These are phyloP conservation scores for Protodeltote pygarga DNA, from an alignment of 2,888 invertebrate genomes.

Conservation along the genomic window DNA sequence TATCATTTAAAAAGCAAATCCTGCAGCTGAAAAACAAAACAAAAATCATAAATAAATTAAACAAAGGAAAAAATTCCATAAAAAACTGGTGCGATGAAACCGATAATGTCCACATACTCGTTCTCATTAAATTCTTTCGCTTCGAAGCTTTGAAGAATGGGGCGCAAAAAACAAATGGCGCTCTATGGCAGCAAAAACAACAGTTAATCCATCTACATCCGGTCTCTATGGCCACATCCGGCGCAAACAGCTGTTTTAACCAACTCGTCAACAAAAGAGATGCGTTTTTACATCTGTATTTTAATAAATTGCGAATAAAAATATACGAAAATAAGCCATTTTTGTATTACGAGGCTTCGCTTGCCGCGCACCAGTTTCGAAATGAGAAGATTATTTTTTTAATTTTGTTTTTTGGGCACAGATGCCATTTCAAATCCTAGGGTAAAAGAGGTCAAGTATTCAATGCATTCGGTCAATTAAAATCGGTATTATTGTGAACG, in stretches of 20 bases:
- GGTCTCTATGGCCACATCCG: conserved; percentile 43
- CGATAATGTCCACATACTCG: conserved; percentile 8
- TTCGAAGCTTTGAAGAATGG: conserved; percentile 14
- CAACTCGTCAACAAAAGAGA: conserved; percentile 23
- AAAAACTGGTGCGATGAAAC: conserved; percentile 7
- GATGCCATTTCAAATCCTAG: too few relatives aligned
- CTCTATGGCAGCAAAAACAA: conserved; percentile 45
- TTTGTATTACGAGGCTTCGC: neutral
- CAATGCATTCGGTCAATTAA: too few relatives aligned
- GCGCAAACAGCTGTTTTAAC: conserved; percentile 44
- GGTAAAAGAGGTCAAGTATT: too few relatives aligned
- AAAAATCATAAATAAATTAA: conserved; percentile 11
- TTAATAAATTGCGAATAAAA: conserved; percentile 26
- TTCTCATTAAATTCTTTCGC: conserved; percentile 21
- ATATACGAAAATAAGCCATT: conserved; percentile 9
- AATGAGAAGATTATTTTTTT: too few relatives aligned
- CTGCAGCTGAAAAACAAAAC: neutral
- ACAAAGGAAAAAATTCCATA: too few relatives aligned
- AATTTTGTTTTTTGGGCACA: too few relatives aligned
- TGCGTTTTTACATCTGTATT: conserved; percentile 37
- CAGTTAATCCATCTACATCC: conserved; percentile 49
- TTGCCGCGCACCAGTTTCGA: too few relatives aligned
- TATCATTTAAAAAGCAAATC: neutral
- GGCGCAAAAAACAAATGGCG: conserved; percentile 39
- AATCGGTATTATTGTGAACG: too few relatives aligned